phyloP scores from a whole-genome alignment of 2,113 vertebrate species.

The Marmota flaviventris region DNA sequence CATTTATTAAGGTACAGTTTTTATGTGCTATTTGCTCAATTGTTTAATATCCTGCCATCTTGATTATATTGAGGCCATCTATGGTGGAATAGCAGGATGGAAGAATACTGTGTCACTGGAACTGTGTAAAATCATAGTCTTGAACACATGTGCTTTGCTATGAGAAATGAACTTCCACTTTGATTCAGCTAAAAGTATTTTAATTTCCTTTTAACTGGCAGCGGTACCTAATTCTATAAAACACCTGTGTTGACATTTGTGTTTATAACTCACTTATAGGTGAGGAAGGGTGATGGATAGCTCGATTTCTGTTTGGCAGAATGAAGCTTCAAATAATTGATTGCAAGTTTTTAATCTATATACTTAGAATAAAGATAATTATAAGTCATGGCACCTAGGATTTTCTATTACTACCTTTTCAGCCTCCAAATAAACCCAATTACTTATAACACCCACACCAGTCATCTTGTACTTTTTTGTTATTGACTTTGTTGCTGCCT shows the following conservation, averaged over 20 bases:
- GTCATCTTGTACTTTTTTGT: not conserved
- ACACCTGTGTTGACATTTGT: not conserved
- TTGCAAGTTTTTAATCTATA: not conserved
- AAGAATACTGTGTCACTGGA: not conserved
- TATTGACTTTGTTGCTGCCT: not conserved
- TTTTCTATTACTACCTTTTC: not conserved
- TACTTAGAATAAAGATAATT: not conserved
- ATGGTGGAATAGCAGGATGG: not conserved
- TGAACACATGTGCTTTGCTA: not conserved
- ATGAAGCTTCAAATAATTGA: not conserved
- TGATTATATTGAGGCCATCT: not conserved
- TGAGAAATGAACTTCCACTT: not conserved
- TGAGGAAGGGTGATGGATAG: not conserved
- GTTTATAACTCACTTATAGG: not conserved
- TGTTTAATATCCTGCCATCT: not conserved
- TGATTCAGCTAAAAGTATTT: not conserved
- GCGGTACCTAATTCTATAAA: not conserved
- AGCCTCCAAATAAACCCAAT: not conserved
- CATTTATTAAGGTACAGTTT: not conserved
- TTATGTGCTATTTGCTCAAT: no score
- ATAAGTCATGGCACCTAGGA: not conserved
- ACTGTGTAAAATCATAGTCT: fast-evolving
- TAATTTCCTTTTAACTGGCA: not conserved
- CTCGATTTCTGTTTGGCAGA: not conserved
- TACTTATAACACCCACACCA: not conserved